A percentile compares a stretch with the other conserved stretches of the same genome.
Evolutionary conservation across 2,888 invertebrate species (phyloP).

Genomic region (Pasiphila rectangulata): DNA sequence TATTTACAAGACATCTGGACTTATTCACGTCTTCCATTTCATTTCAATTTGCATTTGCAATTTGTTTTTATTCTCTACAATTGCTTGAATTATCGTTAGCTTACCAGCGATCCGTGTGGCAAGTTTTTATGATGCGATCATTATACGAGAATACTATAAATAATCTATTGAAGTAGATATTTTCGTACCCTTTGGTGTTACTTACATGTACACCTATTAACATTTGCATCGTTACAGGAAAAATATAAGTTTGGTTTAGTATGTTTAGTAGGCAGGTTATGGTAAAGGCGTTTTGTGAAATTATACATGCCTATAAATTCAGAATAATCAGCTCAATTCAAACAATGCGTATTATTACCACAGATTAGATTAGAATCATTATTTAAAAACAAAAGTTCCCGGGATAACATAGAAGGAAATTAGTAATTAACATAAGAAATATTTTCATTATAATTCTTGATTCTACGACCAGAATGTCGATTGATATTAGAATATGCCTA

Average conservation of each 20-base stretch:
- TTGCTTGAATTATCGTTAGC: constrained; percentile 22
- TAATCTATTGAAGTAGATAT: constrained; percentile 21
- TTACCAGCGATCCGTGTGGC: constrained; percentile 22
- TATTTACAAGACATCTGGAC: not conserved
- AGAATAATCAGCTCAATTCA: no score
- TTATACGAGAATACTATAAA: constrained; percentile 24
- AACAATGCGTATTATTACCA: no score
- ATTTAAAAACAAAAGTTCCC: no score
- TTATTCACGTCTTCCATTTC: not conserved
- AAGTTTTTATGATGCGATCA: constrained; percentile 25
- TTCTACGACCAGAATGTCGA: constrained; percentile 18
- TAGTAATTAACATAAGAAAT: no score
- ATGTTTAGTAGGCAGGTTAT: no score
- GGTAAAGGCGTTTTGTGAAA: no score
- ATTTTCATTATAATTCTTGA: no score
- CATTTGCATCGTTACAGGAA: constrained; percentile 11
- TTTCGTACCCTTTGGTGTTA: constrained; percentile 8
- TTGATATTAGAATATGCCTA: constrained; percentile 40
- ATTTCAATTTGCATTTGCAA: constrained; percentile 9
- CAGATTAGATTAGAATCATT: no score
- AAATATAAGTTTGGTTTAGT: no score
- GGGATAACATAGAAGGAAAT: no score
- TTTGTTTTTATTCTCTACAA: constrained; percentile 13
- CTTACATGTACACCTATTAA: no score
- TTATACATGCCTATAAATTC: no score